A percentile compares a stretch with the other conserved stretches of the same genome.
These are phyloP conservation scores for Heteromurus nitidus DNA, from an alignment of 2,888 invertebrate species.

Conservation along the genomic window DNA sequence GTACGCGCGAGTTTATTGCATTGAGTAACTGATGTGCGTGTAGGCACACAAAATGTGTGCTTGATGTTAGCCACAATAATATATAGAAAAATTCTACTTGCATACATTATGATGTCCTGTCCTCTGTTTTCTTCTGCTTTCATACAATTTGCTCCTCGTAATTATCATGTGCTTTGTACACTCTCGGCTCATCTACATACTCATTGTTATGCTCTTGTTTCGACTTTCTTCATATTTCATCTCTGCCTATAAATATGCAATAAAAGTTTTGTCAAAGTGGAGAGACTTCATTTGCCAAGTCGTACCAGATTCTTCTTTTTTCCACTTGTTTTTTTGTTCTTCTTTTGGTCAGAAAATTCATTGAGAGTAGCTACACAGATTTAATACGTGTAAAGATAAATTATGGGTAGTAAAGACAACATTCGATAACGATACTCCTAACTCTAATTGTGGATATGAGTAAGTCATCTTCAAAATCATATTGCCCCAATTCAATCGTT, in stretches of 20 bases:
- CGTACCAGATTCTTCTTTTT: too few species aligned
- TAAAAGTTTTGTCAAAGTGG: too few species aligned
- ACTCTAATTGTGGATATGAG: too few species aligned
- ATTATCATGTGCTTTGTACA: not conserved
- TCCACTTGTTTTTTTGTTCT: too few species aligned
- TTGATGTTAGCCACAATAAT: not conserved
- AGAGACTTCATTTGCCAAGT: too few species aligned
- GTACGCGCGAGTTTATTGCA: not conserved
- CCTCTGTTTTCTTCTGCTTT: not conserved
- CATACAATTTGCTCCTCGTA: not conserved
- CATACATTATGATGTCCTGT: slow-evolving; percentile 5
- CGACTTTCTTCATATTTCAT: not conserved
- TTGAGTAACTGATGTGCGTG: not conserved
- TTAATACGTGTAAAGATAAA: too few species aligned
- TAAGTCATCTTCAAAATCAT: too few species aligned
- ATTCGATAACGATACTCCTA: too few species aligned
- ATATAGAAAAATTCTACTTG: not conserved
- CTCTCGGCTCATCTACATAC: not conserved
- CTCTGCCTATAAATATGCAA: not conserved
- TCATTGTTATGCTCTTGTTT: not conserved
- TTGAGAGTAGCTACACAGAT: too few species aligned
- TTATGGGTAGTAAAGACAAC: too few species aligned
- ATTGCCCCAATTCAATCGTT: too few species aligned
- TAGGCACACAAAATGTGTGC: not conserved
- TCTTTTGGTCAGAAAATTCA: too few species aligned